These are phyloP conservation scores for Eretmochelys imbricata DNA, from an alignment of 2,113 vertebrate species.

Conservation along the genomic window DNA sequence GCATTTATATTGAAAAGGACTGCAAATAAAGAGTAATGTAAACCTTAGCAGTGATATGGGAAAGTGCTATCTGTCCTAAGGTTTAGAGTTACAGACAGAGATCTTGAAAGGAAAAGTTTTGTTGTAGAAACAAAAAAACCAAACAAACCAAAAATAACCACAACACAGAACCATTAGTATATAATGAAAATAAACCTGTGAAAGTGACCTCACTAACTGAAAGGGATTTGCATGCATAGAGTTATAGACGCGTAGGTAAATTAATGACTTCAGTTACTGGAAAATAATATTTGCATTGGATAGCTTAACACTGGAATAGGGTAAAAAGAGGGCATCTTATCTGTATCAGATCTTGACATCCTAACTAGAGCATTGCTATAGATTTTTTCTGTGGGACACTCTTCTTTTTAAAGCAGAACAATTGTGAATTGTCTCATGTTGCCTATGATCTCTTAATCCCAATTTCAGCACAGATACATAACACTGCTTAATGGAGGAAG, in stretches of 20 bases:
- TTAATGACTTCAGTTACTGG: constrained; percentile 54
- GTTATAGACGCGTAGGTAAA: constrained; percentile 44
- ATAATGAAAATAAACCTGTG: constrained; percentile 52
- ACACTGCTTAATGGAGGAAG: constrained; percentile 43
- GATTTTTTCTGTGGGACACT: constrained; percentile 21
- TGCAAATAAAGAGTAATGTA: background rate
- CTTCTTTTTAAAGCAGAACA: constrained; percentile 39
- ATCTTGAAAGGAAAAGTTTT: background rate
- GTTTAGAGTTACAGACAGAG: background rate
- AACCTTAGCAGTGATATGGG: background rate
- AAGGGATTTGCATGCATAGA: constrained; percentile 28
- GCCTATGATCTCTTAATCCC: constrained; percentile 61
- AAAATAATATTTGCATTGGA: constrained; percentile 71
- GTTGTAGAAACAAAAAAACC: background rate
- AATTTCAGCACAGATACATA: constrained; percentile 17
- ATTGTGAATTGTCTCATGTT: constrained; percentile 36
- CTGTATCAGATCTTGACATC: constrained; percentile 50
- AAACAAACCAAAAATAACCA: constrained; percentile 29
- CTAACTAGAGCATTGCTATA: constrained; percentile 40
- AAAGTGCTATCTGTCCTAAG: background rate
- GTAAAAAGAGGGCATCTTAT: constrained; percentile 52
- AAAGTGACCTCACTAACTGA: constrained; percentile 54
- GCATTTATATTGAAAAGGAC: background rate
- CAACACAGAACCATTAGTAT: constrained; percentile 48
- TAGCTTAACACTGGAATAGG: constrained; percentile 61